Conservation (phyloP, 2,113 vertebrate species). For the Leucopsar rothschildi region DNA sequence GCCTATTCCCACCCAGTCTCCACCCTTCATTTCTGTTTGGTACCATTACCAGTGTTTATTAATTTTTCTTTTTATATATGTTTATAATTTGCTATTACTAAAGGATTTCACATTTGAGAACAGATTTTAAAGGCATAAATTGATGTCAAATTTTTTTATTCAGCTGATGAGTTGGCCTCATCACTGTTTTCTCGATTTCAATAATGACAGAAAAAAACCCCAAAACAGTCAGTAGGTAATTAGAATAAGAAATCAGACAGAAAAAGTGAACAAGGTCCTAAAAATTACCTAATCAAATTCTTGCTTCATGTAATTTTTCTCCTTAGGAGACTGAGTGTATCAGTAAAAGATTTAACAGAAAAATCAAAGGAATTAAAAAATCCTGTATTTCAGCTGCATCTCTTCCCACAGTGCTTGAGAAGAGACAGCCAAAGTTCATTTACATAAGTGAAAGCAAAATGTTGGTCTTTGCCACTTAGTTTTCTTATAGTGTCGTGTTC, state of each 20-base stretch:
- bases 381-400: not conserved
- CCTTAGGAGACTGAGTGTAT: not conserved
- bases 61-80: not conserved
- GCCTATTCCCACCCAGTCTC: not conserved
- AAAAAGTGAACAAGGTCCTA: not conserved
- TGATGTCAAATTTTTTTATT: not conserved
- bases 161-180: not conserved
- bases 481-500: not conserved
- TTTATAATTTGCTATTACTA: not conserved
- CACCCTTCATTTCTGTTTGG: not conserved
- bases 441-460: not conserved
- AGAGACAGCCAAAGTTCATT: not conserved
- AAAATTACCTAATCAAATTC: not conserved
- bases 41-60: not conserved
- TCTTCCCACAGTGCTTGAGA: not conserved
- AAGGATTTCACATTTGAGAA: not conserved
- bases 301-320: not conserved
- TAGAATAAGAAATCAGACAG: not conserved
- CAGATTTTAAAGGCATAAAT: not conserved
- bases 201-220: accelerated
- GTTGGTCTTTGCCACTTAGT: not conserved
- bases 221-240: not conserved
- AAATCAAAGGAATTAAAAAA: not conserved
- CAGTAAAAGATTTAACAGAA: not conserved
- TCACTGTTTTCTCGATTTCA: not conserved